Base-by-base conservation (phyloP, 2,113 vertebrate species). In the Mungos mungo region DNA sequence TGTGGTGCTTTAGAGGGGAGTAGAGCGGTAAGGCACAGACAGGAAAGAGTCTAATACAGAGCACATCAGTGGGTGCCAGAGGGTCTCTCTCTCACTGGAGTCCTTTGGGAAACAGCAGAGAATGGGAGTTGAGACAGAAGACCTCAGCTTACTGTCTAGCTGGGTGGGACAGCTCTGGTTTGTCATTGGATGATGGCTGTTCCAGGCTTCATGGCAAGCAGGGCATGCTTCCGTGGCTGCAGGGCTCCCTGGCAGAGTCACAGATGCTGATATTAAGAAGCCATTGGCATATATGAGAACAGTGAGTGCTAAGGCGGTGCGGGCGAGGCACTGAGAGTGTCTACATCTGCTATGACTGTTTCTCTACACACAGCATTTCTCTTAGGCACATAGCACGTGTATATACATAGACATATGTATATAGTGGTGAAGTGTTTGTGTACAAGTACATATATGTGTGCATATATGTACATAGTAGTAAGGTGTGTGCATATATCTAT, bases 41-140 rank as follows among this genome's bases (percentile, higher is more conserved):
- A 38, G 52, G 66, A 68, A 69, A n/a, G 12, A 52, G 45, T 71
- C 57, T 57, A 23, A 52, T 31, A 25, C 10, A 72, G 52, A 71
- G 4, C 63, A 12, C 29, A 9, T 21, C 10, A 0, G 5, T 69
- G 57, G 84, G 47, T 9, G 25, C n/a, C 50, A 0, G 13, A 18
- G 31, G 27, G 16, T 82, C 74, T 94, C 27, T 1, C 52, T 76
- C 2, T 86, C 52, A 18, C 15, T 38, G 38, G 8, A 7, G 41
- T 16, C 25, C 8, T 63, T 27, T n/a, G 27, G 81, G 31, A 27
- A 33, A 71, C 5, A 35, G 27, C 60, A 27, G 2, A 21, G 38
- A 66, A 15, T 8, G 9, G 74, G 9, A 50, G 8, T 38, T 33
- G 29, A 60, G 27, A 33, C 16, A 14, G 21, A 92, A 66, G 21